These are phyloP conservation scores for Aphis gossypii DNA, from an alignment of 1,140 invertebrate species.

Conservation along the genomic window DNA sequence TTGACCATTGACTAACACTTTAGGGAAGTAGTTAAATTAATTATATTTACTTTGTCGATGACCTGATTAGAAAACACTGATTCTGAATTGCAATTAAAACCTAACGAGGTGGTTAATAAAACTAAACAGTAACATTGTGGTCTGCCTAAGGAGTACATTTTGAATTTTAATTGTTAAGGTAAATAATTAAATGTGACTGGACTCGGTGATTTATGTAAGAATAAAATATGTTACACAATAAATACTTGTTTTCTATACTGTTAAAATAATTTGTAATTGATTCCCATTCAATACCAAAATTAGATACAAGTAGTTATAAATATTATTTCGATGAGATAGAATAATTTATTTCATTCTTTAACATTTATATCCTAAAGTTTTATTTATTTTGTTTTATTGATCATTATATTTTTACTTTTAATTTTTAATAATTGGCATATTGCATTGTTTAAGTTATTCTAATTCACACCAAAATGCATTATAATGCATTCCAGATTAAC, in stretches of 20 bases:
- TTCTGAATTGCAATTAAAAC: background rate
- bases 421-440: too few relatives aligned
- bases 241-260: background rate
- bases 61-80: background rate
- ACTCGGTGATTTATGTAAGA: background rate
- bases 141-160: background rate
- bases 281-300: background rate
- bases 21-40: slow-evolving; percentile 1
- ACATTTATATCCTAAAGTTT: background rate
- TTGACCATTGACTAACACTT: slow-evolving; percentile 3
- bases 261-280: background rate
- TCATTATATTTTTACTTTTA: background rate
- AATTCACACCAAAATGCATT: background rate
- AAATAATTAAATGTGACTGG: background rate
- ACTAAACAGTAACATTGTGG: background rate
- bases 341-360: background rate
- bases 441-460: background rate
- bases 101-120: background rate
- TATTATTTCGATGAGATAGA: background rate
- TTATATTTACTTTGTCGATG: background rate
- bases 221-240: background rate
- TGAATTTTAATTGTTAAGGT: background rate
- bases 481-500: background rate
- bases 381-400: background rate
- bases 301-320: background rate